Conservation (phyloP, 2,888 invertebrate species). For the Melangyna quadrimaculata region DNA sequence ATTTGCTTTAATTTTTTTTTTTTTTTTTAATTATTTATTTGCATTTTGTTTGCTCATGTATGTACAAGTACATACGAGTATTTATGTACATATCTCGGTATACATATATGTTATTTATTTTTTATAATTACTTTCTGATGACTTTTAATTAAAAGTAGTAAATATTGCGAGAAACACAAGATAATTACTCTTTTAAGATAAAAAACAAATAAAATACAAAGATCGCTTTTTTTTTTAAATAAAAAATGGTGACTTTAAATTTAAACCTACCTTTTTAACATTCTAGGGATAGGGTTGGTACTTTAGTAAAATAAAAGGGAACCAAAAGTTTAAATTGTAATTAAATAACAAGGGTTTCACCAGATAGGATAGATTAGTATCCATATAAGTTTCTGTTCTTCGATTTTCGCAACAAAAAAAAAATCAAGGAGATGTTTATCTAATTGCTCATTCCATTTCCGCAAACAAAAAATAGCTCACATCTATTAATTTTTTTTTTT, state of each 20-base stretch:
- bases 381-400: too few species aligned
- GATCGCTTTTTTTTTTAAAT: neutral
- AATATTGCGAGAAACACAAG: slow-evolving; percentile 47
- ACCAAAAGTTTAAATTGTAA: too few species aligned
- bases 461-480: too few species aligned
- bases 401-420: too few species aligned
- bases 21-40: slow-evolving; percentile 47
- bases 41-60: slow-evolving; percentile 7
- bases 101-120: slow-evolving; percentile 9
- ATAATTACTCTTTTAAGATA: slow-evolving; percentile 30
- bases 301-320: too few species aligned
- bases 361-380: too few species aligned
- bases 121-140: slow-evolving; percentile 72
- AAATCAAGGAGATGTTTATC: too few species aligned
- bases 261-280: neutral
- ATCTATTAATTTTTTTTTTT: too few species aligned
- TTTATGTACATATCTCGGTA: too few species aligned
- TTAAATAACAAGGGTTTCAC: too few species aligned
- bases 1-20: slow-evolving; percentile 45
- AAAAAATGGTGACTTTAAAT: neutral
- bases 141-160: slow-evolving; percentile 72
- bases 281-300: neutral
- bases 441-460: too few species aligned
- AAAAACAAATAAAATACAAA: neutral
- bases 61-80: too few species aligned